These are phyloP conservation scores for Cisticola juncidis DNA, from an alignment of 2,113 vertebrate species.

Conservation along the genomic window DNA sequence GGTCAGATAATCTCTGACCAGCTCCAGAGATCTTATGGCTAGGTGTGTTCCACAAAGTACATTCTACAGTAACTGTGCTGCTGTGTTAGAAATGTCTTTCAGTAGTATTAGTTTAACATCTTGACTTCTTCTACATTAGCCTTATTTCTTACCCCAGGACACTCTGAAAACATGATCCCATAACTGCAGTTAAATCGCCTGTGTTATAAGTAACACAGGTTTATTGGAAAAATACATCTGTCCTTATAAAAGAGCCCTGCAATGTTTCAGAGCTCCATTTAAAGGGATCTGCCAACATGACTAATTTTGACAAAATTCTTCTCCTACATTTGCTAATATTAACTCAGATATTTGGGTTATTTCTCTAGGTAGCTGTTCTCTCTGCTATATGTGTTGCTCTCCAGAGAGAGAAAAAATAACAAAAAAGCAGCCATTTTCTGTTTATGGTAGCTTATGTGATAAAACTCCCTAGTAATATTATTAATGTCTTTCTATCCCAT, in stretches of 20 bases:
- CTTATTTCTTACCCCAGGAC: neutral
- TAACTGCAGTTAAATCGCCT: neutral
- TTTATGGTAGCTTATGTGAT: neutral
- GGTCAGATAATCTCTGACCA: neutral
- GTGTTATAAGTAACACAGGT: neutral
- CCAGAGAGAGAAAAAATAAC: neutral
- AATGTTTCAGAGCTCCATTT: neutral
- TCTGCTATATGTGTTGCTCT: neutral
- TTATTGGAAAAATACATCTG: neutral
- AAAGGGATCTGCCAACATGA: neutral
- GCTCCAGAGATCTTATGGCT: neutral
- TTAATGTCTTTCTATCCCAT: neutral
- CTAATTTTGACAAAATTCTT: neutral
- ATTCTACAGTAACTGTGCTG: neutral
- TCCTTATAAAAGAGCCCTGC: neutral
- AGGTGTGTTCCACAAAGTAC: neutral
- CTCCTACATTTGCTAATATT: neutral
- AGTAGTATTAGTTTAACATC: neutral
- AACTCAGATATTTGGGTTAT: neutral
- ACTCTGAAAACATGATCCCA: neutral
- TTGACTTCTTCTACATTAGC: neutral
- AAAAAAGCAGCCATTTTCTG: neutral
- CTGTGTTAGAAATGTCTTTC: neutral
- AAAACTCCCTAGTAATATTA: neutral
- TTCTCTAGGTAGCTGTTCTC: neutral